These are phyloP conservation scores for Proterorhinus semilunaris DNA, from an alignment of 2,113 vertebrate genomes.

Conservation along the genomic window DNA sequence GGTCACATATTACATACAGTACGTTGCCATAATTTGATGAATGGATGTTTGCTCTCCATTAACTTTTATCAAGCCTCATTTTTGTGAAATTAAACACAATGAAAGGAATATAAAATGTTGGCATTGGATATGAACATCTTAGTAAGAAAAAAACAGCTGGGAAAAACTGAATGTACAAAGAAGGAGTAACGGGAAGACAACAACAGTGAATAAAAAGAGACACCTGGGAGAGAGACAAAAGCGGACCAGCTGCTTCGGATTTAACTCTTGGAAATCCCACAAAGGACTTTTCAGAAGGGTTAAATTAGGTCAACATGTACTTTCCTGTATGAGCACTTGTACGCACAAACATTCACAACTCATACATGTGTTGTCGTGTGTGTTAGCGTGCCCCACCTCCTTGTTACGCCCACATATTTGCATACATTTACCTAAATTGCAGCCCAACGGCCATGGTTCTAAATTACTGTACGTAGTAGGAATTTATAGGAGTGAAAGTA, in stretches of 20 bases:
- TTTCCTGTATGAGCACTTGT: conserved; percentile 10
- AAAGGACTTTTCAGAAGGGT: conserved; percentile 46
- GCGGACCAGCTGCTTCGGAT: conserved; percentile 58
- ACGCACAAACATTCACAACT: not conserved
- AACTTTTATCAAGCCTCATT: not conserved
- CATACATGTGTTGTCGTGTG: not conserved
- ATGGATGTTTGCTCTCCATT: not conserved
- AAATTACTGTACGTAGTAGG: conserved; percentile 28
- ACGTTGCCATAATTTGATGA: no score
- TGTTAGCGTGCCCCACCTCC: not conserved
- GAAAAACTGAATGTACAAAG: conserved; percentile 3
- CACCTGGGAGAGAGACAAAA: conserved; percentile 60
- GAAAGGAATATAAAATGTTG: not conserved
- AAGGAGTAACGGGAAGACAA: conserved; percentile 1
- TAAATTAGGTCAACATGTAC: conserved; percentile 42
- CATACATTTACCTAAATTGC: conserved; percentile 1
- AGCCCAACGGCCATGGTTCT: not conserved
- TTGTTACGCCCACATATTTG: not conserved
- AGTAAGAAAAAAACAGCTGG: conserved; percentile 6
- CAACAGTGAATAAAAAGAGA: conserved; percentile 42
- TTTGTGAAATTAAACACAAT: not conserved
- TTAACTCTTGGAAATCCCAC: conserved; percentile 41
- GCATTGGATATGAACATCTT: not conserved
- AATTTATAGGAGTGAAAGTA: conserved; percentile 46
- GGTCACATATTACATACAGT: no score